Base-by-base conservation (phyloP, 1,140 invertebrate genomes). In the Drosophila arawakana region DNA sequence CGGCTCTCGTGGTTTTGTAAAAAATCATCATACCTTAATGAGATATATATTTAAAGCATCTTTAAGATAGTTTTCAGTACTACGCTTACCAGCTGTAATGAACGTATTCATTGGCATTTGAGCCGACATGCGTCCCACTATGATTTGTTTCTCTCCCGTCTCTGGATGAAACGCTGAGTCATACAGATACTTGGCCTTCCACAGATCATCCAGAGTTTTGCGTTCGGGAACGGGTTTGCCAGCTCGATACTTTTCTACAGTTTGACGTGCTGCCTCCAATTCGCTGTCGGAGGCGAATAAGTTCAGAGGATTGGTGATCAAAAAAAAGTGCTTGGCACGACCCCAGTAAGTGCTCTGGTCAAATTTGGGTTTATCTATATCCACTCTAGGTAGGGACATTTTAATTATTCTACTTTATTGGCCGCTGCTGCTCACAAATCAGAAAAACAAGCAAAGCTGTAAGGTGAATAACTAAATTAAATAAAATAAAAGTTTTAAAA, bases 31-130 rank as follows among this genome's bases (percentile, higher is more conserved):
- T 94, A 55, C 94, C 94, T 94, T 10, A 7, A 11, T 39, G 5
- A 39, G 7, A 7, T 39, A 30, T 9, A 35, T 3, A 3, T 6
- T 30, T 13, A n/a, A 44, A 7, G 1, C 4, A n/a, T n/a, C n/a
- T 13, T 2, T 8, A 13, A 8, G 7, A 7, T 6, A 3, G 8
- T 11, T 30, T 2, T 25, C 2, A 25, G 4, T 6, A 30, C 25
- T 30, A 0, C 94, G 93, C 97, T 95, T 94, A 98, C 97, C 91
- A 47, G 96, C 97, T 46, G 96, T 97, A 71, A 99, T 97, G 30
- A 96, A 92, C 93, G 98, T 99, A 84, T 98, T 98, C 94, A 97
- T 97, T 6, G 98, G 98, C 11, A 98, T 97, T 93, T 97, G 97
- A n/a, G 97, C 97, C 10, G 96, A 95, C 97, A 98, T 98, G 39